These are phyloP conservation scores for Epinotia demarniana DNA, from an alignment of 2,888 invertebrate genomes.

Conservation along the genomic window DNA sequence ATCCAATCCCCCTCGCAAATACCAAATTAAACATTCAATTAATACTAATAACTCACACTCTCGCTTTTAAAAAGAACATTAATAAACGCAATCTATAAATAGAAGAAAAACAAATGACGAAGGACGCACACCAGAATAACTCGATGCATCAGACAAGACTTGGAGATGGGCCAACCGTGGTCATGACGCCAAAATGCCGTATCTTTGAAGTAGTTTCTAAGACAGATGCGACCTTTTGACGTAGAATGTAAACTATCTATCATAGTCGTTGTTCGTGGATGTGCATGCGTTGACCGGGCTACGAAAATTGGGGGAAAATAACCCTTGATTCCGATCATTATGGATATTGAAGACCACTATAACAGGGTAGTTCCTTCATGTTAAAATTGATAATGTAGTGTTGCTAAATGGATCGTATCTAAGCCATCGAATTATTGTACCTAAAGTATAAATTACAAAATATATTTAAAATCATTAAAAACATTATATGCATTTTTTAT, in stretches of 20 bases:
- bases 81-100: constrained; percentile 63
- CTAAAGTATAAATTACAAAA: too few relatives aligned
- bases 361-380: too few relatives aligned
- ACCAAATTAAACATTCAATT: constrained; percentile 32
- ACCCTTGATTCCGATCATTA: too few relatives aligned
- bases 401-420: too few relatives aligned
- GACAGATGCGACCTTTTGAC: constrained; percentile 5
- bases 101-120: constrained; percentile 69
- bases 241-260: constrained; percentile 34
- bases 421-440: too few relatives aligned
- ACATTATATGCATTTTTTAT: too few relatives aligned
- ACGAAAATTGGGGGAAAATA: too few relatives aligned
- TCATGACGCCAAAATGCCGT: background rate
- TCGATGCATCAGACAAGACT: constrained; percentile 70
- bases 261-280: constrained; percentile 25
- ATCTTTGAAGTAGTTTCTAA: background rate
- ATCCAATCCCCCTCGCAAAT: constrained; percentile 13
- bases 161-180: constrained; percentile 68
- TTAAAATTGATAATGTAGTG: too few relatives aligned
- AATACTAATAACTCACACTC: constrained; percentile 22
- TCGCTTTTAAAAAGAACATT: constrained; percentile 37
- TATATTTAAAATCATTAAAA: too few relatives aligned
- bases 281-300: background rate
- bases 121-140: constrained; percentile 75
- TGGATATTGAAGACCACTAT: too few relatives aligned